phyloP scores from a whole-genome alignment of 2,797 vertebrate genomes.

The Sphenopsis melanotis region DNA sequence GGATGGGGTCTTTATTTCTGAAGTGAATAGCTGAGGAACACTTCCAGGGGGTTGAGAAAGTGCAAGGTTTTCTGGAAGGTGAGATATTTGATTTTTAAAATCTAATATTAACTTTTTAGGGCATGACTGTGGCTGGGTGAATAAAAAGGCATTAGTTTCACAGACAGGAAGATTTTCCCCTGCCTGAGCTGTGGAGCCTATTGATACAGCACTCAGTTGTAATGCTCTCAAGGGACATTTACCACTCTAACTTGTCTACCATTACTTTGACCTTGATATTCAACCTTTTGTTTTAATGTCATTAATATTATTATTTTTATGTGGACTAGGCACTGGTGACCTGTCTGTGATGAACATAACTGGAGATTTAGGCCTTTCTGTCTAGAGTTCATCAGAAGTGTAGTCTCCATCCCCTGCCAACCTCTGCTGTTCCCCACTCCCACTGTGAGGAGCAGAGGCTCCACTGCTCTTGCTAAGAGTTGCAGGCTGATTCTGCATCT shows the following conservation, averaged over 20 bases:
- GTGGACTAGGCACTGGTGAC: neutral
- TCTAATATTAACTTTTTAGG: neutral
- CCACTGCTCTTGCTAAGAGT: neutral
- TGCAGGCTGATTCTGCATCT: neutral
- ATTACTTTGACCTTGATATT: neutral
- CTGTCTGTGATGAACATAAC: neutral
- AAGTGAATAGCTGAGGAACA: neutral
- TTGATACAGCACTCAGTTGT: neutral
- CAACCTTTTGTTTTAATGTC: neutral
- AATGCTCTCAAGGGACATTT: neutral
- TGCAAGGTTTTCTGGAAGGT: neutral
- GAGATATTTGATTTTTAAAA: neutral
- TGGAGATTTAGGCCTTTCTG: neutral
- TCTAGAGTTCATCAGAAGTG: neutral
- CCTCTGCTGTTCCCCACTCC: neutral
- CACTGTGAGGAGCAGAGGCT: neutral
- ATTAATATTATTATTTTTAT: neutral
- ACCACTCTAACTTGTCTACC: neutral
- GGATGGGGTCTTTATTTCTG: slow-evolving; percentile 23
- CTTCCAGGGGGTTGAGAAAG: neutral
- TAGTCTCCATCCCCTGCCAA: neutral
- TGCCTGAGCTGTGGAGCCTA: neutral
- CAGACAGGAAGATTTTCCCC: neutral
- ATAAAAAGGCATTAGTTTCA: neutral
- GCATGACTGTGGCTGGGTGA: neutral